These are phyloP conservation scores for Patiria miniata DNA, from an alignment of 35 echinoderm and acorn worm genomes.

Conservation along the genomic window DNA sequence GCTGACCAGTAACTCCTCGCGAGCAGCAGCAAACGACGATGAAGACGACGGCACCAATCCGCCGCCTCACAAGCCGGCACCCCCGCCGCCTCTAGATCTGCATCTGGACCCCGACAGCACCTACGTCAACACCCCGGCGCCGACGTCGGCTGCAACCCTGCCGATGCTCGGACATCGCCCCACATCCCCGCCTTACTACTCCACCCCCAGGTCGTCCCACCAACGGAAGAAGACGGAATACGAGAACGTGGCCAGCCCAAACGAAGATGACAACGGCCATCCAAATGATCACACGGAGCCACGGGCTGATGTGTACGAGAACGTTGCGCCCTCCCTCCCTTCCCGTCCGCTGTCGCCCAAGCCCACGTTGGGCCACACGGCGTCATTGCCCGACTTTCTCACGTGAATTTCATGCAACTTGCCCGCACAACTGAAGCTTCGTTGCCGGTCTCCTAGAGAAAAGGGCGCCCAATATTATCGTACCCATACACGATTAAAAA, in stretches of 20 bases:
- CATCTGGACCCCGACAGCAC: background rate
- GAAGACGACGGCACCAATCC: background rate
- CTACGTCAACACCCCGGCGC: background rate
- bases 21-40: background rate
- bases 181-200: slow-evolving; percentile 3
- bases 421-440: too few relatives aligned
- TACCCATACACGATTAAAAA: too few relatives aligned
- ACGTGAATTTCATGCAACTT: too few relatives aligned
- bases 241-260: background rate
- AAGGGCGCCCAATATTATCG: too few relatives aligned
- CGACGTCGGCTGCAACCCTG: background rate
- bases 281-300: background rate
- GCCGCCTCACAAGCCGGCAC: background rate
- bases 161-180: background rate
- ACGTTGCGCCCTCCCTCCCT: background rate
- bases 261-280: background rate
- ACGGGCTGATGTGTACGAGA: slow-evolving; percentile 2
- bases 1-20: background rate
- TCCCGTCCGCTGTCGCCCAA: too few relatives aligned
- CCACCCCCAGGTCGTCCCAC: background rate
- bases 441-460: too few relatives aligned
- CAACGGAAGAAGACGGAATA: slow-evolving; percentile 10
- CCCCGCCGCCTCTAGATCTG: background rate
- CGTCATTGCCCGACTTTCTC: too few relatives aligned
- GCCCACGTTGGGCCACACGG: too few relatives aligned